phyloP scores from a whole-genome alignment of 2,888 invertebrate genomes.

The Orthosia incerta region DNA sequence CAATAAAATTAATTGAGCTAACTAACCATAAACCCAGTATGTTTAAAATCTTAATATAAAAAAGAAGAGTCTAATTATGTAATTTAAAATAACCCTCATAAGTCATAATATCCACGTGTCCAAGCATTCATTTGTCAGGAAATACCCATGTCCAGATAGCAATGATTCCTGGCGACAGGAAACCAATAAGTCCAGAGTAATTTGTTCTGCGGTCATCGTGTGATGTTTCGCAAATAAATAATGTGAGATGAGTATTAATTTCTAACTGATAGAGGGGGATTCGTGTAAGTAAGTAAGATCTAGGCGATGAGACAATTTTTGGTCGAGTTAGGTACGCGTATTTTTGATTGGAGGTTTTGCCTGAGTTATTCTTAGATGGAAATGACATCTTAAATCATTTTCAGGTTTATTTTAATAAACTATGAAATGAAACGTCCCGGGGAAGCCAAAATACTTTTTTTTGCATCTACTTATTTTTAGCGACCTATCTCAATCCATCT shows the following conservation, averaged over 20 bases:
- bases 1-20: no score
- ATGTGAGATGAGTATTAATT: conserved; percentile 33
- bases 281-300: conserved; percentile 23
- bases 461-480: no score
- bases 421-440: no score
- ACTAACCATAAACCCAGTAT: background rate
- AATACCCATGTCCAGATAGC: conserved; percentile 39
- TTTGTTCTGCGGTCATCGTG: conserved; percentile 66
- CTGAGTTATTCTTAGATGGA: no score
- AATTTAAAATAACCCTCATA: conserved; percentile 19
- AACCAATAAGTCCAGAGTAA: conserved; percentile 63
- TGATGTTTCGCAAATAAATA: conserved; percentile 52
- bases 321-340: no score
- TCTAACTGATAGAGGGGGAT: conserved; percentile 15
- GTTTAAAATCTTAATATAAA: background rate
- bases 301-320: background rate
- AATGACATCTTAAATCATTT: no score
- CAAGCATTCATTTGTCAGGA: conserved; percentile 51
- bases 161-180: conserved; percentile 60
- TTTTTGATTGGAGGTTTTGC: no score
- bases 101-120: conserved; percentile 23
- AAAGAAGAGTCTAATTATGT: background rate
- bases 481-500: no score
- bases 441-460: no score
- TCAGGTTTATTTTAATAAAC: no score